Evolutionary conservation across 92 coral and sea anemone species (phyloP), one percentile per base, ranked within the genome.

Genomic region (Porites cylindrica): DNA sequence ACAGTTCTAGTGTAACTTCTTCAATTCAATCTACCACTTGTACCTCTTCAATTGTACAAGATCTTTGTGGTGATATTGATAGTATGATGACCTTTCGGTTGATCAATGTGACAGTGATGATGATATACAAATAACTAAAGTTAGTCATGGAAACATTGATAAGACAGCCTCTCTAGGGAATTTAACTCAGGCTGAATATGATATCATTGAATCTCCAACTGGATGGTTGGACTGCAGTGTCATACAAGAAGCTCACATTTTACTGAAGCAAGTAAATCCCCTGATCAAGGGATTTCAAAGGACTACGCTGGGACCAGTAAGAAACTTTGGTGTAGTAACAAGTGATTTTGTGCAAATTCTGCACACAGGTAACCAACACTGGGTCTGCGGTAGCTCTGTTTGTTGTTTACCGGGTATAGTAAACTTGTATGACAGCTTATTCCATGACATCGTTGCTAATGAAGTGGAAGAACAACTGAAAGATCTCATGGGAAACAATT

Each of bases 361-460:
- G 2, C 71, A 66, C 71, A 66, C 71, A 18, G 24, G 71, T 2
- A 17, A 21, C 7, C 11, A 18, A 13, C 86, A 81, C 24, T 81
- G 86, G 78, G 86, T 81, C 8, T 81, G 86, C 18, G 62, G 51
- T 14, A n/a, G 78, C 19, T 13, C 86, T 19, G 72, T 59, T 4
- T 43, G 61, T 13, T 16, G 86, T 81, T 59, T 29, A 21, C 61
- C n/a, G 52, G 86, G 74, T 16, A 70, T 47, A 4, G 78, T 82
- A n/a, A 66, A 82, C 16, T 66, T 82, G 20, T 68, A 68, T 82
- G 86, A 82, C 12, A 9, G 12, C 7, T 54, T 54, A 54, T 54
- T 66, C 65, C 60, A 54, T 54, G 14, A 54, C 60, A 54, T 54
- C 60, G 10, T 54, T 13, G 60, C 11, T 9, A 54, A 10, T 54